Conservation (phyloP, 2,113 vertebrate genomes). For the Furnarius figulus region DNA sequence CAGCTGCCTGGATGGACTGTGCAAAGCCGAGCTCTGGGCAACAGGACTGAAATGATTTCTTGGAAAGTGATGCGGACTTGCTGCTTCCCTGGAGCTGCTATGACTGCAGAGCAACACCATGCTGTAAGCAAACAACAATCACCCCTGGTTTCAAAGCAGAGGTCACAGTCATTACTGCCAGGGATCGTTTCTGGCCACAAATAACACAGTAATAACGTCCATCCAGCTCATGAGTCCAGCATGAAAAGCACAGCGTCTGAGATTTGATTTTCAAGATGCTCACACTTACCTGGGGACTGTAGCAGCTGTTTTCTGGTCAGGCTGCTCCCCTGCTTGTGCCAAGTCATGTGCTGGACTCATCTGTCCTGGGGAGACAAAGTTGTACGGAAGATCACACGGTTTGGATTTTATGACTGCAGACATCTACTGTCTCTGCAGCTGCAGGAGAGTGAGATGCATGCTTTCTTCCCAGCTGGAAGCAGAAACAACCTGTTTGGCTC, state of each 20-base stretch:
- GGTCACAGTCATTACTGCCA: neutral
- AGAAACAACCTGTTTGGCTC: neutral
- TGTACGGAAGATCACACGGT: neutral
- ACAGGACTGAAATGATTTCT: neutral
- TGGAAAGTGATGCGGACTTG: neutral
- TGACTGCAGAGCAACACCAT: neutral
- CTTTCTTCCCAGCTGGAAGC: neutral
- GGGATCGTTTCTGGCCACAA: neutral
- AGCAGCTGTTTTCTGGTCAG: accelerated
- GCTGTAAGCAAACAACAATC: neutral
- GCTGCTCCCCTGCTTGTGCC: neutral
- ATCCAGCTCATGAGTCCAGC: accelerated
- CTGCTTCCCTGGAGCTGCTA: neutral
- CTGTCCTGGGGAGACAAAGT: neutral
- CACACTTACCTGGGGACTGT: neutral
- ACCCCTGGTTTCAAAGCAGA: neutral
- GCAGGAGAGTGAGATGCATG: neutral
- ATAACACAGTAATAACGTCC: neutral
- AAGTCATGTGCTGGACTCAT: neutral
- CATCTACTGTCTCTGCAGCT: neutral
- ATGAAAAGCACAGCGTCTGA: neutral
- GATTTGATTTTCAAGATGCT: neutral
- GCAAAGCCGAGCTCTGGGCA: neutral
- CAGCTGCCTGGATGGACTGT: neutral
- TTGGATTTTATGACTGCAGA: neutral